Evolutionary conservation across 2,797 vertebrate genomes (phyloP).

Genomic region (Nannoperca australis): DNA sequence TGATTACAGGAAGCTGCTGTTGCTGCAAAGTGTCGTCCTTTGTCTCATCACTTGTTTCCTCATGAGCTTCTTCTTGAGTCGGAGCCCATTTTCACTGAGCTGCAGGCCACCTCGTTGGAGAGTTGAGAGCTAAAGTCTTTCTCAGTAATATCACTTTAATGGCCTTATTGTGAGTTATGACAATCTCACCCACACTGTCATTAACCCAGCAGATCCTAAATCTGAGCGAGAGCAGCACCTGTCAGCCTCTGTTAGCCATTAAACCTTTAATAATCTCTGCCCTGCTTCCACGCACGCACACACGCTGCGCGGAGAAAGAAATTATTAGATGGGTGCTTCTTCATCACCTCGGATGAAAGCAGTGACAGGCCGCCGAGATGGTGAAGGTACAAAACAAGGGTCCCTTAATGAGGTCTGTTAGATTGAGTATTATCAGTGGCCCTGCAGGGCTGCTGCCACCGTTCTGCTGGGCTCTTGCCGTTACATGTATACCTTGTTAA

Average conservation of each 20-base stretch:
- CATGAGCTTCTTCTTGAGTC: conserved; percentile 44
- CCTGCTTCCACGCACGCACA: conserved; percentile 26
- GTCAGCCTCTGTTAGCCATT: conserved; percentile 81
- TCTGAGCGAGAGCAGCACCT: conserved; percentile 79
- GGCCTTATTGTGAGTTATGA: conserved; percentile 85
- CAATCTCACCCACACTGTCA: conserved; percentile 78
- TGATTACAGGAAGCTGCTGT: not conserved
- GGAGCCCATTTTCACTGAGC: conserved; percentile 51
- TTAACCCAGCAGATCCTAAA: conserved; percentile 80
- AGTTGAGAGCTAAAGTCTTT: conserved; percentile 74
- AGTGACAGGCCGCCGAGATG: conserved; percentile 47
- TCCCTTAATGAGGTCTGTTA: conserved; percentile 78
- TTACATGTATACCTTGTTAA: conserved; percentile 24
- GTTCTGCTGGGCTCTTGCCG: conserved; percentile 42
- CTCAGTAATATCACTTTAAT: conserved; percentile 83
- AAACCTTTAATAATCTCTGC: conserved; percentile 80
- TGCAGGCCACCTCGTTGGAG: conserved; percentile 73
- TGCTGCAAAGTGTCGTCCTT: conserved; percentile 14
- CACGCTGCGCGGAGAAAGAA: conserved; percentile 31
- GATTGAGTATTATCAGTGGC: conserved; percentile 74
- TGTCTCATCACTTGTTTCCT: conserved; percentile 33
- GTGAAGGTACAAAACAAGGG: conserved; percentile 71
- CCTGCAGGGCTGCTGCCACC: conserved; percentile 65
- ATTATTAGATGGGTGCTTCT: conserved; percentile 57
- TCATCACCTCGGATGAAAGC: conserved; percentile 58